Conservation (phyloP, 2,113 vertebrate species). For the Synchiropus splendidus region DNA sequence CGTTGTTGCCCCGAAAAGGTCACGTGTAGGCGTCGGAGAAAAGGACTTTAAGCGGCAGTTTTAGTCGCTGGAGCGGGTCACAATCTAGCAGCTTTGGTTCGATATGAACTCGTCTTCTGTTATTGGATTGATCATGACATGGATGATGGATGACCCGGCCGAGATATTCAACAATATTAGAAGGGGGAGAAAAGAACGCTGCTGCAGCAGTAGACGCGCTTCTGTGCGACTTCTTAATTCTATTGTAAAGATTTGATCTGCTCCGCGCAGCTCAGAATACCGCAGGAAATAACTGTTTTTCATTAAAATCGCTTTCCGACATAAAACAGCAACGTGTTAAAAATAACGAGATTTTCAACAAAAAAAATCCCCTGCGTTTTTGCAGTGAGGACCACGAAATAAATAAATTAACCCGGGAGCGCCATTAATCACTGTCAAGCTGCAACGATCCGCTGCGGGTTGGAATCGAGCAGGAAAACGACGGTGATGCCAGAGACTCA, state of each 20-base stretch:
- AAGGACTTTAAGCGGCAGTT: constrained; percentile 2
- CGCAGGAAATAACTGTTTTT: background rate
- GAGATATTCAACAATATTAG: constrained; percentile 6
- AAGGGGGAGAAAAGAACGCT: background rate
- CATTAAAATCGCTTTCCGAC: background rate
- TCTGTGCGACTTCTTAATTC: background rate
- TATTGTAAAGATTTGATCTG: background rate
- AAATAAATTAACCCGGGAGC: background rate
- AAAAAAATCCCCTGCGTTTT: too few relatives aligned
- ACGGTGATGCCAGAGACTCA: background rate
- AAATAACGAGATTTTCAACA: background rate
- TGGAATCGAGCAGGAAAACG: constrained; percentile 4
- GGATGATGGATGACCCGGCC: constrained; percentile 35
- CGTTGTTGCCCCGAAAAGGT: background rate
- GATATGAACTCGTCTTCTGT: constrained; percentile 23
- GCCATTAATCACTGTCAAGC: constrained; percentile 46
- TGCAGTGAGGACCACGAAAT: too few relatives aligned
- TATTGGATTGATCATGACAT: constrained; percentile 36
- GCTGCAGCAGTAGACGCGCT: background rate
- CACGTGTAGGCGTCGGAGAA: background rate
- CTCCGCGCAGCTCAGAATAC: background rate
- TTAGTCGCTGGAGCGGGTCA: constrained; percentile 23
- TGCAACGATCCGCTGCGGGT: constrained; percentile 8
- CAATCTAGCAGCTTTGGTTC: constrained; percentile 20
- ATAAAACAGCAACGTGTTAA: background rate